Conservation (phyloP, 2,113 vertebrate genomes). For the Platysteira castanea region DNA sequence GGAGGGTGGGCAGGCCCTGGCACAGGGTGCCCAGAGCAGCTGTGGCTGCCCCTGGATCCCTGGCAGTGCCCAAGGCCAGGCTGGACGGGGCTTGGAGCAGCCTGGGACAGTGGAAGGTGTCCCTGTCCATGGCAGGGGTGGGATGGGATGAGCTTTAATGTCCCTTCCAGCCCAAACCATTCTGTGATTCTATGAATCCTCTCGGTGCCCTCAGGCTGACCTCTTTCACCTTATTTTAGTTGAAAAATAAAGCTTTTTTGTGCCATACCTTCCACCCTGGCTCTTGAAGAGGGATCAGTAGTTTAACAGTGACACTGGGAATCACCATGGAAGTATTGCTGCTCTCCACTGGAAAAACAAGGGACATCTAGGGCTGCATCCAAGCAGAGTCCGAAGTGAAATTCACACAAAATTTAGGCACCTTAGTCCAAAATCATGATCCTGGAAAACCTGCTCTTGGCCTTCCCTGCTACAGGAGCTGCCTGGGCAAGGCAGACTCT, state of each 20-base stretch:
- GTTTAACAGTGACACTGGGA: not conserved
- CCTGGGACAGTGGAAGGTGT: not conserved
- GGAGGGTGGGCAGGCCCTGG: not conserved
- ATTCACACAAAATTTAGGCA: not conserved
- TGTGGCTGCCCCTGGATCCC: not conserved
- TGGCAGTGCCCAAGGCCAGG: not conserved
- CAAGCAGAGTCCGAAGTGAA: not conserved
- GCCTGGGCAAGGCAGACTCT: not conserved
- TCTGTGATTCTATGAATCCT: not conserved
- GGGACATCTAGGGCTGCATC: not conserved
- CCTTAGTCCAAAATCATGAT: not conserved
- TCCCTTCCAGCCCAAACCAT: not conserved
- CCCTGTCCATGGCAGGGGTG: not conserved
- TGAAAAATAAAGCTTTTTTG: not conserved
- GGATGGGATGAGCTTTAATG: not conserved
- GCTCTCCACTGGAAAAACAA: not conserved
- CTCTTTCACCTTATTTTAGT: not conserved
- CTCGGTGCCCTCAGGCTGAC: not conserved
- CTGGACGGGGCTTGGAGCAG: accelerated
- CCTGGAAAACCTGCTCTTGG: not conserved
- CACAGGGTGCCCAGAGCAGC: not conserved
- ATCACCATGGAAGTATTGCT: not conserved
- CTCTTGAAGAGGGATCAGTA: not conserved
- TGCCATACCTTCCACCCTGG: not conserved
- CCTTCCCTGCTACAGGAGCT: not conserved